Evolutionary conservation across 2,888 invertebrate genomes (phyloP).

Genomic region (Gerosis bhagava): DNA sequence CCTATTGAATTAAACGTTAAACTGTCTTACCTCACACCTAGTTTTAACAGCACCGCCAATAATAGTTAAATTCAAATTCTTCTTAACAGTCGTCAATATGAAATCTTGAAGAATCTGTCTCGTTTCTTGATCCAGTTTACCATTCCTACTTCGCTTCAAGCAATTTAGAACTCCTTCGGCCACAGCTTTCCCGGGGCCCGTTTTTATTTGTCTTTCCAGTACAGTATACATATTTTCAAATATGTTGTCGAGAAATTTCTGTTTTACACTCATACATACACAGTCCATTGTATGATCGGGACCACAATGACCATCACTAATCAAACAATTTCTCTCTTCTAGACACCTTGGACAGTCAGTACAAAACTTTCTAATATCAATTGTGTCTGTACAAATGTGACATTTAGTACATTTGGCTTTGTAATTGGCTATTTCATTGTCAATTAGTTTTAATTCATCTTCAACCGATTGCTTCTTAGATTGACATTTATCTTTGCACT

Average conservation of each 20-base stretch:
- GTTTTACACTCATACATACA: constrained; percentile 59
- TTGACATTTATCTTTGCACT: constrained; percentile 57
- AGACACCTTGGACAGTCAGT: constrained; percentile 64
- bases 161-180: constrained; percentile 55
- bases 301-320: constrained; percentile 46
- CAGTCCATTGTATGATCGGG: constrained; percentile 53
- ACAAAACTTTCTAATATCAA: constrained; percentile 54
- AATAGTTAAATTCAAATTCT: constrained; percentile 67
- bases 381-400: constrained; percentile 55
- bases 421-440: constrained; percentile 46
- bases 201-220: constrained; percentile 53
- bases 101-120: constrained; percentile 59
- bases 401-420: constrained; percentile 52
- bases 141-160: constrained; percentile 60
- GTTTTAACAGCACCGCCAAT: constrained; percentile 74
- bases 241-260: constrained; percentile 65
- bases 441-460: constrained; percentile 50
- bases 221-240: constrained; percentile 73
- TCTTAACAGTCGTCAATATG: constrained; percentile 57
- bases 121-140: constrained; percentile 58
- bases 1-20: constrained; percentile 22
- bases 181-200: constrained; percentile 53
- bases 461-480: constrained; percentile 46
- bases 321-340: constrained; percentile 50
- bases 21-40: constrained; percentile 62